Evolutionary conservation across 2,113 vertebrate species (phyloP).

Genomic region (Talpa occidentalis): DNA sequence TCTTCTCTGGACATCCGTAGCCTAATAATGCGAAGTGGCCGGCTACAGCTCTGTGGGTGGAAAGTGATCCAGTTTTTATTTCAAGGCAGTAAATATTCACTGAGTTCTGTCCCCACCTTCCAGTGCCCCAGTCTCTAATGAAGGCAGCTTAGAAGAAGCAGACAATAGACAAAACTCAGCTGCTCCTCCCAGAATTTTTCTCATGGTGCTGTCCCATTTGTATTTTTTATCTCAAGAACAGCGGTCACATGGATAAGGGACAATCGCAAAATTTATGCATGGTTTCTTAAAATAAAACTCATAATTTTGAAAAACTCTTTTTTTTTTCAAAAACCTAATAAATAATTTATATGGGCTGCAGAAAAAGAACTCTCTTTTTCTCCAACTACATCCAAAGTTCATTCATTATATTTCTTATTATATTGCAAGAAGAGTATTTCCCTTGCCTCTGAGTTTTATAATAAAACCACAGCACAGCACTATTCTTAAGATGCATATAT

Average conservation of each 20-base stretch:
- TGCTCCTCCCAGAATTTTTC: neutral
- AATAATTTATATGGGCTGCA: neutral
- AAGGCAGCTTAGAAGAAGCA: constrained; percentile 47
- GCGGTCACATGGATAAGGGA: neutral
- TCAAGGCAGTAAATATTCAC: neutral
- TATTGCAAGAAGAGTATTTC: neutral
- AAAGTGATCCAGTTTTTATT: neutral
- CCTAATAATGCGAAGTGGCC: neutral
- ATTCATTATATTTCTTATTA: neutral
- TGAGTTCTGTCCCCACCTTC: neutral
- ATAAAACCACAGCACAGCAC: neutral
- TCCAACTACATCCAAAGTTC: neutral
- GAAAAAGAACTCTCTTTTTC: neutral
- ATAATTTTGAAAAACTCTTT: constrained; percentile 23
- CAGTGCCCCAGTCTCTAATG: neutral
- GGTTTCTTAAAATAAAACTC: constrained; percentile 17
- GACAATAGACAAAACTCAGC: constrained; percentile 62
- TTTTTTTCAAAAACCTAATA: neutral
- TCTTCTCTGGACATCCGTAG: neutral
- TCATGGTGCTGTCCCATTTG: neutral
- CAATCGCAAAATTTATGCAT: neutral
- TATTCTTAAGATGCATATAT: neutral
- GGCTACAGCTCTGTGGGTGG: neutral
- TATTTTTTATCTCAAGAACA: neutral
- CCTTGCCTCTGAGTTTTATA: neutral